A percentile compares a stretch with the other conserved stretches of the same genome.
phyloP scores from a whole-genome alignment of 2,888 invertebrate genomes.

The Coleophora deauratella region DNA sequence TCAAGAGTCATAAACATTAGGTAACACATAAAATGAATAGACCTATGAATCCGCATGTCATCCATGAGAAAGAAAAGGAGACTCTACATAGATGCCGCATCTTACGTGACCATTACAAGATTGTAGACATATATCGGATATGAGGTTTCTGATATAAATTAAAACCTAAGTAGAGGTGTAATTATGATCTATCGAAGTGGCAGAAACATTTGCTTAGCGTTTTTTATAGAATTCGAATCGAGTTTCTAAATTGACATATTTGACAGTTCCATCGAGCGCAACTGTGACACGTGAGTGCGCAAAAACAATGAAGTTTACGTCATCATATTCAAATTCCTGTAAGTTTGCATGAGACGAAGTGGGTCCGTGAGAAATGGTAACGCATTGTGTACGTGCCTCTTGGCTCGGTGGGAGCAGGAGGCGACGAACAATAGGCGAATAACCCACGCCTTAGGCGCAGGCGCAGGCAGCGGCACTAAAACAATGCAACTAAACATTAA shows the following conservation, averaged over 20 bases:
- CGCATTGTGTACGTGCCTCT: constrained; percentile 31
- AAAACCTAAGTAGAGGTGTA: too few species aligned
- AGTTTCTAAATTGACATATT: constrained; percentile 17
- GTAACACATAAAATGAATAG: too few species aligned
- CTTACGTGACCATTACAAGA: too few species aligned
- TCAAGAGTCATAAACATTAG: too few species aligned
- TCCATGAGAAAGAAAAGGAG: background rate
- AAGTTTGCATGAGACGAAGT: constrained; percentile 16
- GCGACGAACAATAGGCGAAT: constrained; percentile 14
- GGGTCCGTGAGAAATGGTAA: constrained; percentile 46
- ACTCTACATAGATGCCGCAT: too few species aligned
- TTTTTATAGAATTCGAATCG: constrained; percentile 2
- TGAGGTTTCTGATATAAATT: too few species aligned
- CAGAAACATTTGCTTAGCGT: constrained; percentile 1
- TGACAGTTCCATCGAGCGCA: constrained; percentile 16
- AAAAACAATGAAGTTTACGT: constrained; percentile 39
- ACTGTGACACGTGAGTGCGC: constrained; percentile 33
- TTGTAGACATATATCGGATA: too few species aligned
- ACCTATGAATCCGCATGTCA: too few species aligned
- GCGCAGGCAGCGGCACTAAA: constrained; percentile 3
- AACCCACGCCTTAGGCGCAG: constrained; percentile 10
- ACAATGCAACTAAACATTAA: constrained; percentile 19
- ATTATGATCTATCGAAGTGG: too few species aligned
- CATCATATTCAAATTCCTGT: constrained; percentile 33
- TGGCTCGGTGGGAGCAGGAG: constrained; percentile 28